Evolutionary conservation across 2,113 vertebrate species (phyloP).

Genomic region (Chionomys nivalis): DNA sequence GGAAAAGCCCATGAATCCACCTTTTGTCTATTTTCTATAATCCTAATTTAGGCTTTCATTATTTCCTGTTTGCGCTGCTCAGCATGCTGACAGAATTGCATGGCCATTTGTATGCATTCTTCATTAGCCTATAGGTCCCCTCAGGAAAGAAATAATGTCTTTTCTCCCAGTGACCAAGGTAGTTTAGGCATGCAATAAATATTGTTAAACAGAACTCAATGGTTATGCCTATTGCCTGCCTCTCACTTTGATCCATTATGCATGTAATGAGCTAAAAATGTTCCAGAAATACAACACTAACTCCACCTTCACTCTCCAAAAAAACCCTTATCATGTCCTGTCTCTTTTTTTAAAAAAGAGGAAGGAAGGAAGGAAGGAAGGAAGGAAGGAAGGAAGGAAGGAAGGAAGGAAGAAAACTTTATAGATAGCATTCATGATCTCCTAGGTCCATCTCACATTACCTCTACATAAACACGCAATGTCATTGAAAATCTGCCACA

Average conservation of each 20-base stretch:
- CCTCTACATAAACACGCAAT: neutral
- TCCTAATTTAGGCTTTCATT: neutral
- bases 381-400: no score
- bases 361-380: neutral
- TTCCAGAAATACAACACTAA: slow-evolving; percentile 40
- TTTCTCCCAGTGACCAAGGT: slow-evolving; percentile 5
- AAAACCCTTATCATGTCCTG: neutral
- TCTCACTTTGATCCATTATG: slow-evolving; percentile 40
- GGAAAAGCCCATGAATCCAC: neutral
- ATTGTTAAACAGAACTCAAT: slow-evolving; percentile 57
- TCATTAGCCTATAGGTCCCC: neutral
- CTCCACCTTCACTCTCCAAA: neutral
- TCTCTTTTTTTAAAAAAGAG: slow-evolving; percentile 57
- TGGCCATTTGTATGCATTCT: slow-evolving; percentile 40
- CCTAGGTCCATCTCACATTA: neutral
- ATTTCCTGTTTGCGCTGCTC: neutral
- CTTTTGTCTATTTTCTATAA: neutral
- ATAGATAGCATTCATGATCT: neutral
- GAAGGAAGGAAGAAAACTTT: neutral
- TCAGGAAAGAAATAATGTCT: slow-evolving; percentile 38
- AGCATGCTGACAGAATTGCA: neutral
- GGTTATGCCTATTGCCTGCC: slow-evolving; percentile 10
- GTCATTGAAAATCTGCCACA: neutral
- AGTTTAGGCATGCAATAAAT: slow-evolving; percentile 50
- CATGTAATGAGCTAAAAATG: slow-evolving; percentile 21